Conservation (phyloP, 2,797 vertebrate species). For the Fratercula arctica region DNA sequence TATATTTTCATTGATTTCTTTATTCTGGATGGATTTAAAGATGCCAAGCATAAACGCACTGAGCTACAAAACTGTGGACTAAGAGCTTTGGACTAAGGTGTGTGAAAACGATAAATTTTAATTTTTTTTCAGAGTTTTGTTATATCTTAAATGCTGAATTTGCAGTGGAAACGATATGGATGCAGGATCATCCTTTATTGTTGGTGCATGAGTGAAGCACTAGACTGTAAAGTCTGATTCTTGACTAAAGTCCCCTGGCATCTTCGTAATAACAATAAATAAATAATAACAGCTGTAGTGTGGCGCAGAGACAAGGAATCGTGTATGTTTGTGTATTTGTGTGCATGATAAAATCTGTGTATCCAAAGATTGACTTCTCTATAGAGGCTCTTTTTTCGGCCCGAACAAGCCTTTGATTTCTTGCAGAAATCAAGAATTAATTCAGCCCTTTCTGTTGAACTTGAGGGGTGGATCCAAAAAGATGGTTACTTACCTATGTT, state of each 20-base stretch:
- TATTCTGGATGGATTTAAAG: constrained; percentile 11
- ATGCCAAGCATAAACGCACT: neutral
- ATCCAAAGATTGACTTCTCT: neutral
- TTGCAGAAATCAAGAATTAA: neutral
- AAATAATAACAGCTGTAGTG: constrained; percentile 41
- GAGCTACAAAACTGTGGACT: neutral
- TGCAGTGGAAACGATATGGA: fast-evolving
- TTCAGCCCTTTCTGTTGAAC: neutral
- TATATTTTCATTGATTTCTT: constrained; percentile 5
- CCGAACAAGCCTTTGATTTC: neutral
- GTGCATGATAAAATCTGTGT: constrained; percentile 12
- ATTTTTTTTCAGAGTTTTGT: neutral
- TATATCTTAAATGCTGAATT: neutral
- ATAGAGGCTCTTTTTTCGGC: neutral
- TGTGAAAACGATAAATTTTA: neutral
- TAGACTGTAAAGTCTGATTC: constrained; percentile 34
- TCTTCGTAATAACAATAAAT: constrained; percentile 27
- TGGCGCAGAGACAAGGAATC: neutral
- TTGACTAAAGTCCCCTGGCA: neutral
- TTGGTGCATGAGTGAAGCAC: neutral
- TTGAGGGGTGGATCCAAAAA: neutral
- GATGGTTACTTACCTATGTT: neutral
- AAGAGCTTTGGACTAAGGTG: neutral
- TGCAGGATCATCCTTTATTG: neutral
- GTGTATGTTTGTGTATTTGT: constrained; percentile 7